A percentile compares a stretch with the other conserved stretches of the same genome.
These are phyloP conservation scores for Plagiodera versicolora DNA, from an alignment of 2,888 invertebrate genomes.

Conservation along the genomic window DNA sequence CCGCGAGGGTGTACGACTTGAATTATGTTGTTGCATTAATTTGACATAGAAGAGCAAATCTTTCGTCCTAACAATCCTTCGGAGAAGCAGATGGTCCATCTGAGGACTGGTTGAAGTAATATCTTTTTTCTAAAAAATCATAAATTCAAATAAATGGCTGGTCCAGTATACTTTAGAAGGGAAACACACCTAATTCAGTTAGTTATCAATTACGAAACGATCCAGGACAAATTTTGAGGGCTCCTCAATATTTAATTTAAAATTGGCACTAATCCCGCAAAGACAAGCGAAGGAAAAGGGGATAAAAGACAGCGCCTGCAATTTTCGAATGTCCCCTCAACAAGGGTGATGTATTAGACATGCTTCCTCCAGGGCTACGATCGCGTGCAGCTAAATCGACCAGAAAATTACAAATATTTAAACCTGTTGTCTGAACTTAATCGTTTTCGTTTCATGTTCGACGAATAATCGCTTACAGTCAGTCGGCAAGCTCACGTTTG, in stretches of 20 bases:
- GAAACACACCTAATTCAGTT: slow-evolving; percentile 27
- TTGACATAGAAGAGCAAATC: slow-evolving; percentile 20
- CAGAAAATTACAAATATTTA: slow-evolving; percentile 43
- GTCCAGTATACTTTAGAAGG: too few species aligned
- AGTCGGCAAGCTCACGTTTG: background rate
- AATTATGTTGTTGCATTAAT: slow-evolving; percentile 33
- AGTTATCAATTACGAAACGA: slow-evolving; percentile 45
- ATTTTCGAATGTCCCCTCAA: slow-evolving; percentile 50
- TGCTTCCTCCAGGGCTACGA: slow-evolving; percentile 37
- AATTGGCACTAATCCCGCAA: slow-evolving; percentile 48
- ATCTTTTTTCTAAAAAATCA: background rate
- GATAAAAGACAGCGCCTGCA: slow-evolving; percentile 38
- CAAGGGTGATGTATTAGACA: slow-evolving; percentile 41
- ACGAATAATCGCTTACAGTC: slow-evolving; percentile 5
- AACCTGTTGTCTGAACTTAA: slow-evolving; percentile 25
- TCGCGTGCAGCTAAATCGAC: slow-evolving; percentile 41
- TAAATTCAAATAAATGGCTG: too few species aligned
- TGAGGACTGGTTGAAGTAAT: background rate
- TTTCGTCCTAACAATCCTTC: background rate
- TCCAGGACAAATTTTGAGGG: slow-evolving; percentile 45
- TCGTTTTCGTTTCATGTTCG: slow-evolving; percentile 12
- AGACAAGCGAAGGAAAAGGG: slow-evolving; percentile 37
- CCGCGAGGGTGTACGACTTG: slow-evolving; percentile 40
- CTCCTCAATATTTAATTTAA: slow-evolving; percentile 52
- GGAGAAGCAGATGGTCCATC: background rate